Evolutionary conservation across 2,888 invertebrate species (phyloP).

Genomic region (Macaria notata): DNA sequence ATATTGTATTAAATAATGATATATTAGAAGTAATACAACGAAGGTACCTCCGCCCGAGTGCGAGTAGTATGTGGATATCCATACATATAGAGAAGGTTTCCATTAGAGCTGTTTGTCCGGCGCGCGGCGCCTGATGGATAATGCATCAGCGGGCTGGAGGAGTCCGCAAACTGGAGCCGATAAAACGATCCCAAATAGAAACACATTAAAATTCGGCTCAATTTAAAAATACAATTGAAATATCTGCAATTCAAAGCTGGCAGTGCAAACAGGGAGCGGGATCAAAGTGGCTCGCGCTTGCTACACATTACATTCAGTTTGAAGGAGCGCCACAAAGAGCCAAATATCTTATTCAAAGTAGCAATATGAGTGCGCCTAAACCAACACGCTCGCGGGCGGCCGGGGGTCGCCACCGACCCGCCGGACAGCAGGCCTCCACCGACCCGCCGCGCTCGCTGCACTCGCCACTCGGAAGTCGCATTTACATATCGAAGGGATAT

Average conservation of each 20-base stretch:
- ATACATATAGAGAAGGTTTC: too few species aligned
- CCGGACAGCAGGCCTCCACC: constrained; percentile 1
- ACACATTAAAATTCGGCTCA: constrained; percentile 1
- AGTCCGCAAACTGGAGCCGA: neutral
- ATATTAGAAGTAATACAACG: too few species aligned
- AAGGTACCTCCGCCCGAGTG: too few species aligned
- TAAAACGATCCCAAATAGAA: neutral
- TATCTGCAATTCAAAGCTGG: constrained; percentile 23
- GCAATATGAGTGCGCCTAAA: constrained; percentile 71
- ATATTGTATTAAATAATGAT: too few species aligned
- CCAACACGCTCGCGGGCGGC: constrained; percentile 48
- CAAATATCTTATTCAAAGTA: constrained; percentile 71
- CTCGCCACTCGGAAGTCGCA: neutral
- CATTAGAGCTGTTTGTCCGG: too few species aligned
- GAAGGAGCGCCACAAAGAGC: constrained; percentile 48
- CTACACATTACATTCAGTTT: constrained; percentile 46
- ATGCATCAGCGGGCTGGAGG: too few species aligned
- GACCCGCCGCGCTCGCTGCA: too few species aligned
- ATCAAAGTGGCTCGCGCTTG: constrained; percentile 33
- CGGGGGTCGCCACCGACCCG: constrained; percentile 14
- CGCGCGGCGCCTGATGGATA: too few species aligned
- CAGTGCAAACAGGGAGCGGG: constrained; percentile 15
- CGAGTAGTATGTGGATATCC: too few species aligned
- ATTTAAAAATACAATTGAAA: constrained; percentile 20
- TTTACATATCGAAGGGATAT: too few species aligned